Conservation (phyloP, 2,888 invertebrate species). For the Glaucopsyche alexis region DNA sequence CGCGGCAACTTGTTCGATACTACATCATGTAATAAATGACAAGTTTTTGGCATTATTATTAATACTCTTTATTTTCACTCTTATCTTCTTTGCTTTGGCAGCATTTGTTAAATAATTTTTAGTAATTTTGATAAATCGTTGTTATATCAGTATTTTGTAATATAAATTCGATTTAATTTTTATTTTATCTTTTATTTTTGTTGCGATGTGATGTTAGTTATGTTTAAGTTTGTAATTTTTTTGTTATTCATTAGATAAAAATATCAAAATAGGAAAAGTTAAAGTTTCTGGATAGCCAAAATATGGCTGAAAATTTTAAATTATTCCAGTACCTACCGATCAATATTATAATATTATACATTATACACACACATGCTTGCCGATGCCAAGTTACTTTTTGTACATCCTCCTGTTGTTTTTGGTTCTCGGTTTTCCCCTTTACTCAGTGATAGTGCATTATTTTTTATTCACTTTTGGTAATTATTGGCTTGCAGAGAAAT, state of each 20-base stretch:
- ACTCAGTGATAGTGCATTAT: background rate
- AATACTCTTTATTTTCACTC: background rate
- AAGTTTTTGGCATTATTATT: background rate
- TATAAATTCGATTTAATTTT: background rate
- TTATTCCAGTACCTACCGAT: background rate
- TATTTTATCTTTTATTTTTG: background rate
- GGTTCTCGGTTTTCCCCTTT: conserved; percentile 2
- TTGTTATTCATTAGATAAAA: background rate
- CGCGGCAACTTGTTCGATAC: too few species aligned
- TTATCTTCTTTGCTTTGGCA: background rate
- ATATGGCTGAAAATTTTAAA: background rate
- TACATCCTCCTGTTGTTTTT: background rate
- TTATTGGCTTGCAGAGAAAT: background rate
- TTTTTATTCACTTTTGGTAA: background rate
- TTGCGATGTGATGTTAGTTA: background rate
- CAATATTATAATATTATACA: background rate
- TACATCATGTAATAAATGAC: background rate
- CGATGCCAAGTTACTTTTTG: conserved; percentile 1
- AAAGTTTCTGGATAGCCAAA: background rate
- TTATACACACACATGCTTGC: too few species aligned
- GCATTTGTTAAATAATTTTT: background rate
- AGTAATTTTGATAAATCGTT: background rate
- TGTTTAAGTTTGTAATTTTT: background rate
- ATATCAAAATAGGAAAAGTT: background rate
- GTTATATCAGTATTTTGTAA: background rate